Base-by-base conservation (phyloP, 2,113 vertebrate genomes). In the Brachyhypopomus occidentalis region DNA sequence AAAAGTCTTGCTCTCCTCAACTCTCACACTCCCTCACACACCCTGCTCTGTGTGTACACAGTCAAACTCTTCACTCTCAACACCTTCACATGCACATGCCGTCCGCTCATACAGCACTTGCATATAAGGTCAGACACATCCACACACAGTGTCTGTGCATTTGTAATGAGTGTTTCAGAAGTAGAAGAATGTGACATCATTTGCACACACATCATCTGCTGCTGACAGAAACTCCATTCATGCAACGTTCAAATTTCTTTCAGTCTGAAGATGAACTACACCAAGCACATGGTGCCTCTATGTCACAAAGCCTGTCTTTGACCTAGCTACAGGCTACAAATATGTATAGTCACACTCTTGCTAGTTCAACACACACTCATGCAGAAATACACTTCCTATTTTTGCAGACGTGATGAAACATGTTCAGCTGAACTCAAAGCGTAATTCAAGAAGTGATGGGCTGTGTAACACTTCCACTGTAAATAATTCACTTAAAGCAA, bases 211-310 rank as follows among this genome's bases (percentile, higher is more conserved):
- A 27, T 23, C 22, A 27, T 48, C 41, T 7, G 6, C 34, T 41
- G 67, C 38, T 71, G 20, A 71, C 45, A 66, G 34, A 41, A 34
- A 41, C 66, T 70, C 36, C 45, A 52, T 71, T 48, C 70, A 52
- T 5, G 2, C 17, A 52, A 52, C 12, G 45, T 52, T 52, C 12
- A 52, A 52, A 52, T 52, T 14, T 52, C 45, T 52, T 52, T 52
- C 45, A 52, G 45, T 52, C 45, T 52, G 12, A 3, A 52, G 8
- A 52, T 52, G 45, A 14, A 52, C 45, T 14, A 52, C 45, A 52
- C 45, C 45, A 52, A 14, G 45, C 45, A 14, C 45, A 12, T 52
- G 8, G 45, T 52, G 45, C 45, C 8, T 52, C 45, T 52, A 14
- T 52, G 9, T 14, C 45, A 14, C 9, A 52, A 52, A 52, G 12